A percentile compares a stretch with the other conserved stretches of the same genome.
Evolutionary conservation across 23 tunicate genomes (phyloP).

Genomic region (Diplosoma virens): DNA sequence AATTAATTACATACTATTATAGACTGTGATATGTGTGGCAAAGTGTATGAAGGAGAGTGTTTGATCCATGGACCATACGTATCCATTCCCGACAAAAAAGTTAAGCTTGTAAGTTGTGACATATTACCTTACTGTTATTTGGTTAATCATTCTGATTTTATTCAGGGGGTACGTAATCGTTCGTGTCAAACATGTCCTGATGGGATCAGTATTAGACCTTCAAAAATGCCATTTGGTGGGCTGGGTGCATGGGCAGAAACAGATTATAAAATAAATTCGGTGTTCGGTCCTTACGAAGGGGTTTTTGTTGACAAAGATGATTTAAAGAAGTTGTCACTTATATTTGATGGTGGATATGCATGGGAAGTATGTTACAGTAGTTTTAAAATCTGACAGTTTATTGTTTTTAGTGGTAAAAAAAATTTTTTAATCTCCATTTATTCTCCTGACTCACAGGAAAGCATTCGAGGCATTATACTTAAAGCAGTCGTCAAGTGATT

Average conservation of each 20-base stretch:
- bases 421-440: no score
- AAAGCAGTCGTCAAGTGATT: no score
- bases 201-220: constrained; percentile 62
- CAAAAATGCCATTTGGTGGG: constrained; percentile 52
- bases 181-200: constrained; percentile 70
- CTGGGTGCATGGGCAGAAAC: constrained; percentile 66
- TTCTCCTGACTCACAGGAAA: no score
- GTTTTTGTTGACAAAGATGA: constrained; percentile 44
- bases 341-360: constrained; percentile 75
- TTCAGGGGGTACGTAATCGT: constrained; percentile 50
- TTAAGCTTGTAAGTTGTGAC: constrained; percentile 62
- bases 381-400: no score
- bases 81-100: constrained; percentile 40
- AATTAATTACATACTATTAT: no score
- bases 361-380: constrained; percentile 75
- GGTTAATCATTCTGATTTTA: no score
- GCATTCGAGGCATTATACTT: no score
- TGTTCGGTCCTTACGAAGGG: constrained; percentile 86
- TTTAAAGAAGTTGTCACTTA: constrained; percentile 27
- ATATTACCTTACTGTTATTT: no score
- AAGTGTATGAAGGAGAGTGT: constrained; percentile 54
- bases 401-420: no score
- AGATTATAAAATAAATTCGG: constrained; percentile 43
- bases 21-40: constrained; percentile 69
- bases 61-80: constrained; percentile 54